phyloP scores from a whole-genome alignment of 2,113 vertebrate genomes.

The Labeo rohita region DNA sequence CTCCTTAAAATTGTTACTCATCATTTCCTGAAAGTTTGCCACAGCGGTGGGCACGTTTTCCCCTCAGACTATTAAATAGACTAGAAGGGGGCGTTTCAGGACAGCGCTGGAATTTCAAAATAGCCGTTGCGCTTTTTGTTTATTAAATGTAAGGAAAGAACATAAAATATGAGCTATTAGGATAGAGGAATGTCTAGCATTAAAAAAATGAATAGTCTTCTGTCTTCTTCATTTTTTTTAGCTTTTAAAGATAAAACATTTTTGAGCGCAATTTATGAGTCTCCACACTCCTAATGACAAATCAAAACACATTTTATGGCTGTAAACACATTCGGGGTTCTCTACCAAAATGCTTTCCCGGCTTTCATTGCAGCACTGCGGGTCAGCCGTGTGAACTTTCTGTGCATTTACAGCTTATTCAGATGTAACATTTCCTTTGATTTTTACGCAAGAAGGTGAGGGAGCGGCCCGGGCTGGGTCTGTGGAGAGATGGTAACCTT shows the following conservation, averaged over 20 bases:
- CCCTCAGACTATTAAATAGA: slow-evolving; percentile 36
- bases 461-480: slow-evolving; percentile 22
- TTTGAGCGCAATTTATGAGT: slow-evolving; percentile 29
- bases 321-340: slow-evolving; percentile 32
- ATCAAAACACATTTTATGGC: slow-evolving; percentile 35
- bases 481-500: slow-evolving; percentile 57
- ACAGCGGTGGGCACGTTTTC: slow-evolving; percentile 11
- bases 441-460: slow-evolving; percentile 42
- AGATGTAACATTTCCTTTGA: slow-evolving; percentile 52
- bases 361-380: slow-evolving; percentile 18
- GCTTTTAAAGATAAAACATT: slow-evolving; percentile 26
- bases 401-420: slow-evolving; percentile 52
- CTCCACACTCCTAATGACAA: not conserved
- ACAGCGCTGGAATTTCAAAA: slow-evolving; percentile 9
- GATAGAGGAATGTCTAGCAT: not conserved
- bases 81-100: not conserved
- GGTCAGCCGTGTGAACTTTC: slow-evolving; percentile 44
- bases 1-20: slow-evolving; percentile 57
- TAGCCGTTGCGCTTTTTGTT: not conserved
- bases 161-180: not conserved
- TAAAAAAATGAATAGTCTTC: not conserved
- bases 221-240: slow-evolving; percentile 24
- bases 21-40: slow-evolving; percentile 49
- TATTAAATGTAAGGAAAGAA: not conserved
- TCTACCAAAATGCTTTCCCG: not conserved